phyloP scores from a whole-genome alignment of 2,797 vertebrate species.

The Dendrocincla tyrannina region DNA sequence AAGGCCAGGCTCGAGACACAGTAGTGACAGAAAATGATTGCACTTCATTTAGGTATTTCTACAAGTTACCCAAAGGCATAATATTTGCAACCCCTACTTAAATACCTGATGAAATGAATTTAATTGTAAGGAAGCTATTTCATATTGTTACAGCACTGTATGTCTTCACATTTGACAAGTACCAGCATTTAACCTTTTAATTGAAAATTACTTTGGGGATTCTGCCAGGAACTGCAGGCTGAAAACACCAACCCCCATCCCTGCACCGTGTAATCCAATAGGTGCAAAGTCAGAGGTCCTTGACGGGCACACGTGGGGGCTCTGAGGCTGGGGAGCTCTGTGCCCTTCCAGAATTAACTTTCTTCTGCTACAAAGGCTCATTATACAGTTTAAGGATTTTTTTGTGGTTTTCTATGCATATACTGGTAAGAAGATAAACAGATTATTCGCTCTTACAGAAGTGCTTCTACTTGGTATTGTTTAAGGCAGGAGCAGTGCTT shows the following conservation, averaged over 20 bases:
- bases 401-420: slow-evolving; percentile 64
- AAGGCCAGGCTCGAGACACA: neutral
- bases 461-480: slow-evolving; percentile 16
- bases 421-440: slow-evolving; percentile 54
- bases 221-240: slow-evolving; percentile 77
- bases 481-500: neutral
- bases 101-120: slow-evolving; percentile 34
- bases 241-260: slow-evolving; percentile 73
- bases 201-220: slow-evolving; percentile 79
- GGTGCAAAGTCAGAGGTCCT: slow-evolving; percentile 74
- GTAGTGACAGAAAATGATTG: slow-evolving; percentile 6
- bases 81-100: slow-evolving; percentile 25
- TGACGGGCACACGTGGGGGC: slow-evolving; percentile 56
- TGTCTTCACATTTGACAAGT: slow-evolving; percentile 80
- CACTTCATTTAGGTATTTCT: slow-evolving; percentile 2
- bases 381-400: slow-evolving; percentile 62
- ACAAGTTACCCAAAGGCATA: slow-evolving; percentile 8
- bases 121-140: slow-evolving; percentile 80
- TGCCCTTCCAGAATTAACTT: slow-evolving; percentile 66
- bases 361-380: slow-evolving; percentile 56
- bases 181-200: slow-evolving; percentile 78
- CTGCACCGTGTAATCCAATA: slow-evolving; percentile 75
- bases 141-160: slow-evolving; percentile 64
- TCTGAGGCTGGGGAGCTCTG: slow-evolving; percentile 78
- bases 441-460: slow-evolving; percentile 58